These are phyloP conservation scores for Ophiodon elongatus DNA, from an alignment of 2,113 vertebrate genomes.

Conservation along the genomic window DNA sequence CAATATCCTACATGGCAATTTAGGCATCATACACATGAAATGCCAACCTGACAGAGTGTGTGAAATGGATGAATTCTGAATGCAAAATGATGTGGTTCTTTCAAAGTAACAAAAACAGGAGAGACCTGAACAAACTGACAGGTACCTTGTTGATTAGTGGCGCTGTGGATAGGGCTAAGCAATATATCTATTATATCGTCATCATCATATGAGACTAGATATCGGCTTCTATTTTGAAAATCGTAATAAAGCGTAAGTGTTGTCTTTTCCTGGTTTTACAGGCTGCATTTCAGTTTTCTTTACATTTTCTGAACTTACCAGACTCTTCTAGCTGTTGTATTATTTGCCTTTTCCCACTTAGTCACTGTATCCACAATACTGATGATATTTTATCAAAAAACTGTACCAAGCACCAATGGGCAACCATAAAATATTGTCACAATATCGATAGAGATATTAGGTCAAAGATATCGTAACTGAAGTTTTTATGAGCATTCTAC, in stretches of 20 bases:
- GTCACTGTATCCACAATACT: neutral
- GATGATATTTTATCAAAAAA: neutral
- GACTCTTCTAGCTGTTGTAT: neutral
- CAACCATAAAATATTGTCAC: neutral
- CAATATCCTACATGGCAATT: constrained; percentile 8
- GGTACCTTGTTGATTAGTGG: neutral
- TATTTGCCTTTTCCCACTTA: neutral
- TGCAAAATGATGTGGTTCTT: no score
- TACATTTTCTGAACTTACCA: neutral
- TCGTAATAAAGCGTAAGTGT: neutral
- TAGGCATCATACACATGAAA: neutral
- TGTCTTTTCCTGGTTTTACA: neutral
- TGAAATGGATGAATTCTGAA: constrained; percentile 14
- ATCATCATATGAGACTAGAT: neutral
- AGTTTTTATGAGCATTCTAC: neutral
- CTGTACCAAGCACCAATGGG: no score
- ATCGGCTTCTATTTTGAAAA: neutral
- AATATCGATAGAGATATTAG: neutral
- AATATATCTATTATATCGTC: neutral
- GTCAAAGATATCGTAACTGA: neutral
- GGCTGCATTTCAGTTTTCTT: neutral
- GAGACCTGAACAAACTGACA: neutral
- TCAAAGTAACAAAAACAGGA: neutral
- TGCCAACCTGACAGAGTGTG: neutral
- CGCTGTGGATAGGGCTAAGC: neutral